Conservation (phyloP, 2,113 vertebrate genomes). For the Globicephala melas region DNA sequence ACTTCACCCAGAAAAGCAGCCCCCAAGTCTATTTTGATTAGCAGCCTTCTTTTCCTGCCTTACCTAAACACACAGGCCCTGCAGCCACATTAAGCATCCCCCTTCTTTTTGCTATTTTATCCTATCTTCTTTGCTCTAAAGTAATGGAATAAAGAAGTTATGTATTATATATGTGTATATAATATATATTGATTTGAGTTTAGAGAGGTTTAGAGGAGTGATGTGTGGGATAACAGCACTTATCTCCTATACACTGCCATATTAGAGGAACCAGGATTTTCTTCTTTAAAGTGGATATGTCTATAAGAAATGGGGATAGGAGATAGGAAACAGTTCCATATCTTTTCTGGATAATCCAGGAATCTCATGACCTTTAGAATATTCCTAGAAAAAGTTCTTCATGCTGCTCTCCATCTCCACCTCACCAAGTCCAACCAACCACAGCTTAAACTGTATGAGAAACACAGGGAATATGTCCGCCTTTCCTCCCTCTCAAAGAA, state of each 20-base stretch:
- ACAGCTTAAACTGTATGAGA: slow-evolving; percentile 50
- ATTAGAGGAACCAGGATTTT: background rate
- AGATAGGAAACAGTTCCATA: background rate
- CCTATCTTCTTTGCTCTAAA: background rate
- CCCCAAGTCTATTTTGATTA: background rate
- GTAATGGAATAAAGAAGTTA: background rate
- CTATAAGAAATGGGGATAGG: background rate
- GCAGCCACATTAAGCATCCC: background rate
- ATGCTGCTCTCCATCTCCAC: background rate
- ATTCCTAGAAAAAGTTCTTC: background rate
- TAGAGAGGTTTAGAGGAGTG: background rate
- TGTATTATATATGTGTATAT: background rate
- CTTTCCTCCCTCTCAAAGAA: slow-evolving; percentile 37
- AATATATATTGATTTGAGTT: background rate
- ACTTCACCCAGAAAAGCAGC: background rate
- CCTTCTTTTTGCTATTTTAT: background rate
- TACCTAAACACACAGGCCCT: background rate
- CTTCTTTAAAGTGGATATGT: background rate
- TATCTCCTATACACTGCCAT: background rate
- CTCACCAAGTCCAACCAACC: background rate
- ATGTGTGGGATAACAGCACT: background rate
- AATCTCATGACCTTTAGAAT: slow-evolving; percentile 22
- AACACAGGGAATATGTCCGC: slow-evolving; percentile 18
- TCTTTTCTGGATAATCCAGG: slow-evolving; percentile 43
- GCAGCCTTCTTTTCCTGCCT: background rate